Conservation (phyloP, 2,888 invertebrate species). For the Acleris sparsana region DNA sequence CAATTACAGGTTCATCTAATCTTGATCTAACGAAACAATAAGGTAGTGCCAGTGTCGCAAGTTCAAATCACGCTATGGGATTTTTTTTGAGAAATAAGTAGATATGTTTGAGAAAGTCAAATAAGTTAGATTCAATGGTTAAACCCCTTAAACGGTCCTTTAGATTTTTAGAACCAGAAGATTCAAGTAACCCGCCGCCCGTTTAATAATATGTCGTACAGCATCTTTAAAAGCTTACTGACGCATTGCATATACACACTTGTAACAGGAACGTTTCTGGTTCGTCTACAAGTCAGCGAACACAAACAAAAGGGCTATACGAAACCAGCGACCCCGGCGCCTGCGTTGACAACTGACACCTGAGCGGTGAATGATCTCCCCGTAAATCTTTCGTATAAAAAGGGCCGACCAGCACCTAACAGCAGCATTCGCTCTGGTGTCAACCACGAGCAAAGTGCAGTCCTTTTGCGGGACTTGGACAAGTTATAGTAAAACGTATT, state of each 20-base stretch:
- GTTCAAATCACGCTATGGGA: no score
- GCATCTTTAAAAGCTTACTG: slow-evolving; percentile 22
- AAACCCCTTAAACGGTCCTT: no score
- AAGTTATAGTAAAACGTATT: slow-evolving; percentile 45
- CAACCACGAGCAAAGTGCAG: slow-evolving; percentile 69
- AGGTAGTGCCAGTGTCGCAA: no score
- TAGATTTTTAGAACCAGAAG: no score
- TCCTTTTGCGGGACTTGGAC: slow-evolving; percentile 54
- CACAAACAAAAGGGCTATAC: slow-evolving; percentile 62
- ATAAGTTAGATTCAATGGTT: no score
- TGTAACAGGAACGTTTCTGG: slow-evolving; percentile 46
- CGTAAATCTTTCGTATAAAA: slow-evolving; percentile 61
- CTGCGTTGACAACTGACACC: slow-evolving; percentile 68
- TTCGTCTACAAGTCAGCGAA: slow-evolving; percentile 65
- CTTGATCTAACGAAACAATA: no score
- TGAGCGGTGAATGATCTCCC: slow-evolving; percentile 66
- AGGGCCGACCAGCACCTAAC: slow-evolving; percentile 45
- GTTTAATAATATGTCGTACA: no score
- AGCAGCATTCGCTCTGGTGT: slow-evolving; percentile 76
- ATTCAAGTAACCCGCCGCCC: no score
- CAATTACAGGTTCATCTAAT: no score
- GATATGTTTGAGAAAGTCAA: no score
- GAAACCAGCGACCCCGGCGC: slow-evolving; percentile 63
- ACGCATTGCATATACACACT: slow-evolving; percentile 26
- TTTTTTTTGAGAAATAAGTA: no score